phyloP scores from a whole-genome alignment of 2,113 vertebrate species.

The Synodontis membranacea region DNA sequence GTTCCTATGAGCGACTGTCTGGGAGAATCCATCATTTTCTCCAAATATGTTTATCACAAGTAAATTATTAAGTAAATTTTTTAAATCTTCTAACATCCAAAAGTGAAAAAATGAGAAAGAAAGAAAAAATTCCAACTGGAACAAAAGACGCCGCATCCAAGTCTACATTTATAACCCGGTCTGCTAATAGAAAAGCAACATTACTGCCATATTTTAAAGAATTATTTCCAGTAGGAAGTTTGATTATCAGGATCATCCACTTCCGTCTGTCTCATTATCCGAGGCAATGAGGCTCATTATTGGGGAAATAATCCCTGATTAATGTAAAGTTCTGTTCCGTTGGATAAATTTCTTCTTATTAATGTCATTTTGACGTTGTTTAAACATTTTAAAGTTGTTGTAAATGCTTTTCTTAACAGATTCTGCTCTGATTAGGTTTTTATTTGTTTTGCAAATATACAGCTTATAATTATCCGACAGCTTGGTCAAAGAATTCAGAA shows the following conservation, averaged over 20 bases:
- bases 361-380: too few relatives aligned
- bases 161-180: neutral
- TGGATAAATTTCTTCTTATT: too few relatives aligned
- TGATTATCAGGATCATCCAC: neutral
- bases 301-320: too few relatives aligned
- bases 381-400: neutral
- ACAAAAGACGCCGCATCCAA: neutral
- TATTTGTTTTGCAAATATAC: neutral
- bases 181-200: neutral
- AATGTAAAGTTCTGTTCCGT: too few relatives aligned
- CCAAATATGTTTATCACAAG: neutral
- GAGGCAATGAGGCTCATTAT: neutral
- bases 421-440: neutral
- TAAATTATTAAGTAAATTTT: neutral
- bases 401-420: too few relatives aligned
- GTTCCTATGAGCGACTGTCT: neutral
- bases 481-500: neutral
- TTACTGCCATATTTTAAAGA: neutral
- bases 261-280: neutral
- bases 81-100: neutral
- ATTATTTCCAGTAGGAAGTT: neutral
- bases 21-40: neutral
- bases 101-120: neutral
- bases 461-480: too few relatives aligned
- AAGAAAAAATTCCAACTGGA: neutral